A percentile compares a stretch with the other conserved stretches of the same genome.
Conservation (phyloP, 2,113 vertebrate species). For the Sceloporus tristichus region DNA sequence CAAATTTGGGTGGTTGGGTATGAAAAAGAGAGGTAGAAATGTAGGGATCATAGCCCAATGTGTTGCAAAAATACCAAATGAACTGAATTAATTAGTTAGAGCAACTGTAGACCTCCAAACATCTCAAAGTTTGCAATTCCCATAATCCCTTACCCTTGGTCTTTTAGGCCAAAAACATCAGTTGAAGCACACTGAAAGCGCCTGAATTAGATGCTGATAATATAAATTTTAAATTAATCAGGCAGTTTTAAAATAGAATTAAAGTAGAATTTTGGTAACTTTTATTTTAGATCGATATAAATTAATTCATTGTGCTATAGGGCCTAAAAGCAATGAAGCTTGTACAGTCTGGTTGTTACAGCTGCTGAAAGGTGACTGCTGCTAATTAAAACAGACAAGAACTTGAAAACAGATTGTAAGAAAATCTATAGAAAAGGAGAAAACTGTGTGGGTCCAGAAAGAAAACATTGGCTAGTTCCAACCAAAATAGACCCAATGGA, state of each 20-base stretch:
- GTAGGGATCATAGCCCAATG: background rate
- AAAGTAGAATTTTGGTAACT: background rate
- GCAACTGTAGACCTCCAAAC: no score
- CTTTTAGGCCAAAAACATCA: no score
- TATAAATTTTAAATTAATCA: background rate
- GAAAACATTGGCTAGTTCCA: background rate
- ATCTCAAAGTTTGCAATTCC: no score
- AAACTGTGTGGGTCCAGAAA: background rate
- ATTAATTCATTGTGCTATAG: slow-evolving; percentile 2
- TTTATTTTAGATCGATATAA: background rate
- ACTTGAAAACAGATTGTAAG: background rate
- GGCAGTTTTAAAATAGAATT: background rate
- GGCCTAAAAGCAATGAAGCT: background rate
- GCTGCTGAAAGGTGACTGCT: background rate
- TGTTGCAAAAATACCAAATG: background rate
- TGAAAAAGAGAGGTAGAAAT: no score
- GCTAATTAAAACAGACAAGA: background rate
- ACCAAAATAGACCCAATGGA: no score
- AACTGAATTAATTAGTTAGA: background rate
- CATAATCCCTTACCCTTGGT: no score
- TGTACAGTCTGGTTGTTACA: background rate
- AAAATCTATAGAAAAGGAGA: background rate
- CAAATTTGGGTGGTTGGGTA: no score
- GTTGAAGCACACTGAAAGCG: no score
- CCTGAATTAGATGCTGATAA: background rate